Conservation (phyloP, 2,888 invertebrate genomes). For the Drosophila paucipuncta region DNA sequence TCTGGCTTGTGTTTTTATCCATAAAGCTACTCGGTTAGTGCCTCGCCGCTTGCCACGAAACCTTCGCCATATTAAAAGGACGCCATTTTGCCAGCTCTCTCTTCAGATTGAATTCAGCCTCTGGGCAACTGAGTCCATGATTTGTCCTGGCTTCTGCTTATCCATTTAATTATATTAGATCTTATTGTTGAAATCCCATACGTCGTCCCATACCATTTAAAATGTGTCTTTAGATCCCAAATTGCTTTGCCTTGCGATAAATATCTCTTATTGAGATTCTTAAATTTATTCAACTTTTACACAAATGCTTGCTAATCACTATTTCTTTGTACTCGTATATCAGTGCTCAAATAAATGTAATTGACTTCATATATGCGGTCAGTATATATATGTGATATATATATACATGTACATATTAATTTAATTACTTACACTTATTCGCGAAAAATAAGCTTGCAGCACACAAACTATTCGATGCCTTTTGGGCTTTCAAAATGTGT, state of each 20-base stretch:
- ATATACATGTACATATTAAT: not conserved
- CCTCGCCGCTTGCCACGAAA: not conserved
- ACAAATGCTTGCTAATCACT: not conserved
- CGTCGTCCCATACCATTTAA: no score
- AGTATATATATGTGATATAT: not conserved
- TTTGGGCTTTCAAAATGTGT: conserved; percentile 34
- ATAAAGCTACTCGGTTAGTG: not conserved
- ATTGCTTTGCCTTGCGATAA: not conserved
- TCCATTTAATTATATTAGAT: not conserved
- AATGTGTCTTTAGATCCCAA: not conserved
- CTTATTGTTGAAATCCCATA: not conserved
- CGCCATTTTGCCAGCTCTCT: conserved; percentile 26
- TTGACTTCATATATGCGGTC: not conserved
- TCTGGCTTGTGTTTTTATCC: conserved; percentile 17
- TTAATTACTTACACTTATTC: not conserved
- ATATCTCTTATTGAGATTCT: not conserved
- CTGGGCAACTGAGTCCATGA: not conserved
- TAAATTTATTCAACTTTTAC: not conserved
- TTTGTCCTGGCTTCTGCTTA: not conserved
- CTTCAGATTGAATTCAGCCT: not conserved
- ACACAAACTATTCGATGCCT: not conserved
- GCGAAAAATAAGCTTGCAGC: not conserved
- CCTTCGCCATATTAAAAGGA: conserved; percentile 2
- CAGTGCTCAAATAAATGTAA: not conserved
- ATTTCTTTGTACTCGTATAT: not conserved